Evolutionary conservation across 2,113 vertebrate genomes (phyloP), one percentile per base, ranked within the genome.

Genomic region (Triplophysa rosa): DNA sequence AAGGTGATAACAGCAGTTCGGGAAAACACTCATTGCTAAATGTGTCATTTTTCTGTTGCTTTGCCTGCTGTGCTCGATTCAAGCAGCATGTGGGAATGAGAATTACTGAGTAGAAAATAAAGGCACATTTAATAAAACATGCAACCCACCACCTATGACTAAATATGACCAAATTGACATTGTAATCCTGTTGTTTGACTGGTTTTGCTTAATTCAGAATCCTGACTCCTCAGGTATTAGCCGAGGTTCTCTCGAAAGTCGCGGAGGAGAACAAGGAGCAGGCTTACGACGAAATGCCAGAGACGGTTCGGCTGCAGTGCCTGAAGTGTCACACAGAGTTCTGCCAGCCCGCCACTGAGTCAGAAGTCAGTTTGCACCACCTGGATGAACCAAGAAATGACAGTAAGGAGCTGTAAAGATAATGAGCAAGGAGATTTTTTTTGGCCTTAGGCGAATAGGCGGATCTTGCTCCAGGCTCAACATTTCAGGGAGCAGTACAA

Each of bases 251-350:
- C 75, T 84, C 81, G 1, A 90, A 74, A 1, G 89, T 91, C n/a
- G 83, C 84, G 61, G 92, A 93, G 81, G 92, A 94, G 40, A 96
- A 96, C 80, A 83, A 4, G 66, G 85, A 23, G 1, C 89, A 40
- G 4, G 79, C 72, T 63, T 83, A 67, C 0, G 72, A 86, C 72
- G 84, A 23, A 21, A 83, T 87, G 1, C 88, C 85, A 13, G 66
- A 80, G 69, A 66, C 63, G 1, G 26, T 74, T 0, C 88, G 82
- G 17, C 82, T 96, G 72, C 94, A 96, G 86, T 97, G 96, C 78
- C 92, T 97, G 10, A 95, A 94, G 79, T 97, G 96, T 87, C 88
- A 90, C 58, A 87, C 86, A 0, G 95, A 95, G 86, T 95, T 96
- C 86, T 71, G 19, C 1, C 84, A 76, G 17, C 78, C 21, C 16